These are phyloP conservation scores for Zophobas morio DNA, from an alignment of 1,140 invertebrate species.

Conservation along the genomic window DNA sequence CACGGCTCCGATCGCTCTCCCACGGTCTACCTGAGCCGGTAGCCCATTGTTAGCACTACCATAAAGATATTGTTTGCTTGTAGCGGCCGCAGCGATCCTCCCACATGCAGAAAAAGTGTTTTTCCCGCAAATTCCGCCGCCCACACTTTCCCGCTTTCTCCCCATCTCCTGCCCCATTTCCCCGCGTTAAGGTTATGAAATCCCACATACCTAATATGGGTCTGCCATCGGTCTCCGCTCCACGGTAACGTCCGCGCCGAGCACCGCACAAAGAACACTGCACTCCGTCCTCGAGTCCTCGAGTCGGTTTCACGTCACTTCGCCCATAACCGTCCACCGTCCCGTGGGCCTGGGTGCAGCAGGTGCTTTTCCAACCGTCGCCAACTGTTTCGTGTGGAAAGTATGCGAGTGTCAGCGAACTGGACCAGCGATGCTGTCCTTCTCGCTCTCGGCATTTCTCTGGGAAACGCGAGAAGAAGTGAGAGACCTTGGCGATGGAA, in stretches of 20 bases:
- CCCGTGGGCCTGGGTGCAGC: background rate
- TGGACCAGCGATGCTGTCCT: slow-evolving; percentile 36
- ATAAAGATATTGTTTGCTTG: background rate
- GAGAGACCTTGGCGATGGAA: slow-evolving; percentile 50
- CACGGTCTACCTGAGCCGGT: background rate
- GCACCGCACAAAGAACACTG: background rate
- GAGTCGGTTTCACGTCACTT: background rate
- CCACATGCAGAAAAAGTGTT: slow-evolving; percentile 15
- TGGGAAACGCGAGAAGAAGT: slow-evolving; percentile 26
- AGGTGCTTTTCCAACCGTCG: slow-evolving; percentile 22
- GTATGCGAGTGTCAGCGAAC: slow-evolving; percentile 28
- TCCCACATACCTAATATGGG: slow-evolving; percentile 19
- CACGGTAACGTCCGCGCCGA: background rate
- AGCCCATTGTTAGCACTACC: background rate
- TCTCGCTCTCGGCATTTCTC: slow-evolving; percentile 28
- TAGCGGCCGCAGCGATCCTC: slow-evolving; percentile 11
- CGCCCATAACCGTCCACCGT: slow-evolving; percentile 1
- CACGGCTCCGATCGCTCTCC: background rate
- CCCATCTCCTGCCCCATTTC: background rate
- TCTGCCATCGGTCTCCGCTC: background rate
- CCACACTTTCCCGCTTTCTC: background rate
- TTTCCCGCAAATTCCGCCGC: background rate
- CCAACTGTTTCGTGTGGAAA: slow-evolving; percentile 10
- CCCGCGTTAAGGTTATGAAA: slow-evolving; percentile 1
- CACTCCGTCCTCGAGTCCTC: background rate